phyloP scores from a whole-genome alignment of 1,140 invertebrate genomes.

The Drosophila ironensis region DNA sequence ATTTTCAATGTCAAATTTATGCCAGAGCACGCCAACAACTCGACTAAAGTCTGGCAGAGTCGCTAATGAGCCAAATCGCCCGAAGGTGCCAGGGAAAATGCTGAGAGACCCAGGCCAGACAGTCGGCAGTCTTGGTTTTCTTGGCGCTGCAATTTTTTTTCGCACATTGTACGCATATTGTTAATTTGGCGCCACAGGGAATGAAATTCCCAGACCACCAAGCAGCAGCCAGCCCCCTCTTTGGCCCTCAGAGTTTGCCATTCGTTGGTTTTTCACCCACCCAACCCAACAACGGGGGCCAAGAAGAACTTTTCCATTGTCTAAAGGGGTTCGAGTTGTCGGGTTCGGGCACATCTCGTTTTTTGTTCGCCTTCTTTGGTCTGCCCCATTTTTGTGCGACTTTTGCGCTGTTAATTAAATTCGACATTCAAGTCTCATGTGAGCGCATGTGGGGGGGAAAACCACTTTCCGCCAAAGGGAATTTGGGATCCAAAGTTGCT shows the following conservation, averaged over 20 bases:
- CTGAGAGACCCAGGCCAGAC: conserved; percentile 41
- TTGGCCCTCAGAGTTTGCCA: background rate
- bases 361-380: conserved; percentile 25
- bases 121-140: conserved; percentile 29
- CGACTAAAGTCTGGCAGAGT: conserved; percentile 49
- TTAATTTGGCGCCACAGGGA: conserved; percentile 69
- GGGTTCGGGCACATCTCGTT: too few species aligned
- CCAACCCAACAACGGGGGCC: background rate
- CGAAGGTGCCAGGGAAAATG: conserved; percentile 69
- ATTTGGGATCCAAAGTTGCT: conserved; percentile 16
- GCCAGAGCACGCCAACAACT: conserved; percentile 55
- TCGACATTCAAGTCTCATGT: conserved; percentile 51
- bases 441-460: conserved; percentile 4
- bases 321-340: conserved; percentile 33
- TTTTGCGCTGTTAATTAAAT: conserved; percentile 77
- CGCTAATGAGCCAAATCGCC: conserved; percentile 81
- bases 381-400: conserved; percentile 50
- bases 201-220: conserved; percentile 32
- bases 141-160: conserved; percentile 38
- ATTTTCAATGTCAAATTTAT: conserved; percentile 80
- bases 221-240: conserved; percentile 8
- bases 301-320: conserved; percentile 25
- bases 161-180: conserved; percentile 73
- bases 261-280: background rate
- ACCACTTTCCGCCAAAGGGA: conserved; percentile 48